phyloP scores from a whole-genome alignment of 1,140 invertebrate species.

The Drosophila ficusphila region DNA sequence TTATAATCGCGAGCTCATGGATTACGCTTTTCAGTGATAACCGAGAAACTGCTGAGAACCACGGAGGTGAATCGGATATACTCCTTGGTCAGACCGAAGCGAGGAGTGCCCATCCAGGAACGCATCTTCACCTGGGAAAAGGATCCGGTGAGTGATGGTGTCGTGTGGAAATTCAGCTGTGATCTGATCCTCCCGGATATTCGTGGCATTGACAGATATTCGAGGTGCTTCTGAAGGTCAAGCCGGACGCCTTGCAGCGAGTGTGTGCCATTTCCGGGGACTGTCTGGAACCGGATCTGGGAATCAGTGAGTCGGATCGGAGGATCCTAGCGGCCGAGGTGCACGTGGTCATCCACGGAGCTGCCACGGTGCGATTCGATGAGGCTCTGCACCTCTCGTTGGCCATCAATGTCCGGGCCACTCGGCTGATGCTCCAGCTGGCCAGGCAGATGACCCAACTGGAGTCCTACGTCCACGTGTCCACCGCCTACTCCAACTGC shows the following conservation, averaged over 20 bases:
- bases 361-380: slow-evolving; percentile 93
- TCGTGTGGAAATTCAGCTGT: background rate
- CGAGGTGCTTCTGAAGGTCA: slow-evolving; percentile 6
- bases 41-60: slow-evolving; percentile 92
- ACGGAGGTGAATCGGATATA: slow-evolving; percentile 89
- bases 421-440: slow-evolving; percentile 85
- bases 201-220: slow-evolving; percentile 47
- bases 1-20: background rate
- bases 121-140: slow-evolving; percentile 87
- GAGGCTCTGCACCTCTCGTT: slow-evolving; percentile 89
- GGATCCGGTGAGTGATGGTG: slow-evolving; percentile 64
- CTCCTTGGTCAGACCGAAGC: slow-evolving; percentile 90
- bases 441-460: slow-evolving; percentile 88
- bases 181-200: background rate
- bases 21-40: slow-evolving; percentile 84
- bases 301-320: slow-evolving; percentile 87
- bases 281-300: slow-evolving; percentile 86
- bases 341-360: slow-evolving; percentile 91
- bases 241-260: slow-evolving; percentile 12
- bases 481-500: slow-evolving; percentile 90
- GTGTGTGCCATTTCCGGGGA: slow-evolving; percentile 86
- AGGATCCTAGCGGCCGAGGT: slow-evolving; percentile 82
- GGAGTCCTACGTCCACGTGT: slow-evolving; percentile 88
- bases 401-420: slow-evolving; percentile 87
- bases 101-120: slow-evolving; percentile 88